Evolutionary conservation across 2,888 invertebrate species (phyloP).

Genomic region (Lordiphosa fenestrarum): DNA sequence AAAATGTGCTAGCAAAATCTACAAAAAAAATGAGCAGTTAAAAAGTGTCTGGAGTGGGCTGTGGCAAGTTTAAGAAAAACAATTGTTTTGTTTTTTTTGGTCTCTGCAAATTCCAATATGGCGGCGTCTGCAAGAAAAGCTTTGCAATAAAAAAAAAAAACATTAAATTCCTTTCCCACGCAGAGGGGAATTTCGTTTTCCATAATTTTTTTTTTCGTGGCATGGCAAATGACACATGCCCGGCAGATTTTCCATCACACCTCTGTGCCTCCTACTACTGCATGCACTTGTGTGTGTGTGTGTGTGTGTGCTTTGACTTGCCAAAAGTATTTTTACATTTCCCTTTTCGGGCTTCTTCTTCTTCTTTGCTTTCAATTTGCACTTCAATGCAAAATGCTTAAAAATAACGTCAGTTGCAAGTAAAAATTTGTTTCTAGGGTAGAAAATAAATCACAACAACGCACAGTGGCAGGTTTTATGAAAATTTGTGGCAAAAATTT

Average conservation of each 20-base stretch:
- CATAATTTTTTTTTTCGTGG: constrained; percentile 3
- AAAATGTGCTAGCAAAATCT: too few species aligned
- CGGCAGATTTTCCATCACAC: constrained; percentile 20
- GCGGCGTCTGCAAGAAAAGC: constrained; percentile 22
- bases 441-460: constrained; percentile 65
- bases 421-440: constrained; percentile 68
- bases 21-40: too few species aligned
- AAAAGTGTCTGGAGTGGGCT: neutral
- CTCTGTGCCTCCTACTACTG: neutral
- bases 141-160: neutral
- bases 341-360: constrained; percentile 42
- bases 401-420: constrained; percentile 60
- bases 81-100: constrained; percentile 1
- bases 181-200: too few species aligned
- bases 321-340: constrained; percentile 65
- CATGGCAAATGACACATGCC: constrained; percentile 27
- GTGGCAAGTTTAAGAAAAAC: neutral
- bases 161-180: constrained; percentile 9
- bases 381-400: constrained; percentile 52
- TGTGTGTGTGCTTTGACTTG: constrained; percentile 17
- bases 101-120: constrained; percentile 25
- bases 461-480: constrained; percentile 1
- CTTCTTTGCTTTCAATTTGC: constrained; percentile 49
- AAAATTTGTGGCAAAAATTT: too few species aligned
- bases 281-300: neutral